phyloP scores from a whole-genome alignment of 2,888 invertebrate genomes.

The Vannuccia rotundouncinata region DNA sequence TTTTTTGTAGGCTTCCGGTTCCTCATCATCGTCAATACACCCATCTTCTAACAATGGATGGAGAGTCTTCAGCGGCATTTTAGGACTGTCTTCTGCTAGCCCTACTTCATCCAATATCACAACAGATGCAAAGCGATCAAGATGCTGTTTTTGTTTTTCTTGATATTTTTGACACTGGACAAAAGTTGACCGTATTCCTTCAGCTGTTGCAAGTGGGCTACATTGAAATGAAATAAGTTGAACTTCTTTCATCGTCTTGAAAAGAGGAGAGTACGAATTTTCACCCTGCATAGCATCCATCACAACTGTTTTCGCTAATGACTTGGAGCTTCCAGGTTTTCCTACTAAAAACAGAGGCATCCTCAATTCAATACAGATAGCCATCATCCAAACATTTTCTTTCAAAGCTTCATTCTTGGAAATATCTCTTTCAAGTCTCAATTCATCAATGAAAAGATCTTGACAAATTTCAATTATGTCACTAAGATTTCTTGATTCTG shows the following conservation, averaged over 20 bases:
- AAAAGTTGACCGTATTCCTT: slow-evolving; percentile 33
- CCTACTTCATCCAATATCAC: slow-evolving; percentile 41
- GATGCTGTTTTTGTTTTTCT: background rate
- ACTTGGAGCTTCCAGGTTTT: slow-evolving; percentile 43
- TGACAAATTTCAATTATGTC: background rate
- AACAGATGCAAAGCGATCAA: slow-evolving; percentile 31
- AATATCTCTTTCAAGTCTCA: slow-evolving; percentile 35
- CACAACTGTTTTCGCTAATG: slow-evolving; percentile 41
- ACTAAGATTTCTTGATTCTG: background rate
- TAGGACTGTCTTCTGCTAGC: slow-evolving; percentile 38
- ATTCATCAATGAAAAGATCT: slow-evolving; percentile 38
- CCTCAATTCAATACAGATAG: slow-evolving; percentile 41
- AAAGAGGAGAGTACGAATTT: slow-evolving; percentile 17
- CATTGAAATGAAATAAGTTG: slow-evolving; percentile 40
- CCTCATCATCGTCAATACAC: background rate
- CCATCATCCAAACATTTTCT: slow-evolving; percentile 42
- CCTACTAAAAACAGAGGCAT: slow-evolving; percentile 42
- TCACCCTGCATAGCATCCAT: slow-evolving; percentile 38
- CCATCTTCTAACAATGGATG: slow-evolving; percentile 32
- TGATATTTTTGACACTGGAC: slow-evolving; percentile 9
- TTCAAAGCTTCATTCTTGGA: slow-evolving; percentile 40
- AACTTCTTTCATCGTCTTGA: slow-evolving; percentile 7
- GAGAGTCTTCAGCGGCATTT: slow-evolving; percentile 40
- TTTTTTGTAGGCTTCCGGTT: slow-evolving; percentile 2
- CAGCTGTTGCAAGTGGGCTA: slow-evolving; percentile 38